These are phyloP conservation scores for Acromyrmex echinatior DNA, from an alignment of 1,140 invertebrate species.

Conservation along the genomic window DNA sequence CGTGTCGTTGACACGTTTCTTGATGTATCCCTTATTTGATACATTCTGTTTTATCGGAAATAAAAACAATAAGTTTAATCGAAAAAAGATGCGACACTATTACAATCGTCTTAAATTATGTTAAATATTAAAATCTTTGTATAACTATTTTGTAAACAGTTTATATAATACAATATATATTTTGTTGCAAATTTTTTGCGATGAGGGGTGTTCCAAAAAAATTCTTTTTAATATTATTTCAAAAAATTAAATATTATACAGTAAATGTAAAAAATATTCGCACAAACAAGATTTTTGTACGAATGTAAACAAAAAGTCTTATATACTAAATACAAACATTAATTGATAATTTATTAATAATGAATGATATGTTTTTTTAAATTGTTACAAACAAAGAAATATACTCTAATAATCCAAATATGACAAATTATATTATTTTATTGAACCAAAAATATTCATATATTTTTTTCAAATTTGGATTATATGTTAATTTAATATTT, in stretches of 20 bases:
- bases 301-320: too few species aligned
- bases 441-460: too few species aligned
- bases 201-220: not conserved
- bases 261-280: too few species aligned
- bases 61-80: not conserved
- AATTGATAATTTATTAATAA: too few species aligned
- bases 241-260: not conserved
- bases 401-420: too few species aligned
- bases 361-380: too few species aligned
- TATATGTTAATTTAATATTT: too few species aligned
- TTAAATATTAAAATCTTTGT: not conserved
- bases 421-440: too few species aligned
- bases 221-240: not conserved
- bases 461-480: too few species aligned
- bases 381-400: too few species aligned
- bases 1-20: slow-evolving; percentile 13
- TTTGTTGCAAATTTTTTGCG: not conserved
- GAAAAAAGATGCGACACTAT: not conserved
- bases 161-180: not conserved
- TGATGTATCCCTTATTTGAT: not conserved
- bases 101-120: not conserved
- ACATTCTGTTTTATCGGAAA: not conserved
- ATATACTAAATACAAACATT: too few species aligned
- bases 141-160: not conserved
- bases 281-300: too few species aligned